These are phyloP conservation scores for Spizella passerina DNA, from an alignment of 2,797 vertebrate genomes.

Conservation along the genomic window DNA sequence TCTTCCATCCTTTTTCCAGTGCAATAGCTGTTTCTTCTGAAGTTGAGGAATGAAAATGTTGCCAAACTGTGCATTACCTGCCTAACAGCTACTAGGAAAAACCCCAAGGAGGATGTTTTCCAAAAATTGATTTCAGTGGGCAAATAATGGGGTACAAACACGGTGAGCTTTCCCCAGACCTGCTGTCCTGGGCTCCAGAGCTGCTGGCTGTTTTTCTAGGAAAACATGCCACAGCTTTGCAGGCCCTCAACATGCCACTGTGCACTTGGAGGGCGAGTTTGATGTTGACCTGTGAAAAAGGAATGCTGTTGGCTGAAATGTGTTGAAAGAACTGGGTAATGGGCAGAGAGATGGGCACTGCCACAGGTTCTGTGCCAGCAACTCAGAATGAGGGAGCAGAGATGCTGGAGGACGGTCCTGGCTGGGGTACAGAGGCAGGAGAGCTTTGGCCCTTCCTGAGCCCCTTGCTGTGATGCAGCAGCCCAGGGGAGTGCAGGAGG, in stretches of 20 bases:
- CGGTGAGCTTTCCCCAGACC: neutral
- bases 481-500: neutral
- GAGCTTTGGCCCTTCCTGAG: neutral
- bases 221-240: fast-evolving
- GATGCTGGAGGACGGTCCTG: neutral
- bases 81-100: neutral
- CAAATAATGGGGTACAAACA: neutral
- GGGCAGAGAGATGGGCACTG: neutral
- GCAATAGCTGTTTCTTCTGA: neutral
- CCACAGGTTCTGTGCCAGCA: neutral
- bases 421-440: neutral
- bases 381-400: neutral
- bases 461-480: neutral
- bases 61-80: neutral
- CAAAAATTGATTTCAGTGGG: neutral
- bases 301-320: neutral
- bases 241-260: neutral
- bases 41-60: neutral
- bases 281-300: neutral
- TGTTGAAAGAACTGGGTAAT: neutral
- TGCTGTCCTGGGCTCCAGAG: neutral
- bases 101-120: neutral
- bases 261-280: fast-evolving
- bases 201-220: neutral
- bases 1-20: neutral